Evolutionary conservation across 2,113 vertebrate species (phyloP), one percentile per base, ranked within the genome.

Genomic region (Bos javanicus): DNA sequence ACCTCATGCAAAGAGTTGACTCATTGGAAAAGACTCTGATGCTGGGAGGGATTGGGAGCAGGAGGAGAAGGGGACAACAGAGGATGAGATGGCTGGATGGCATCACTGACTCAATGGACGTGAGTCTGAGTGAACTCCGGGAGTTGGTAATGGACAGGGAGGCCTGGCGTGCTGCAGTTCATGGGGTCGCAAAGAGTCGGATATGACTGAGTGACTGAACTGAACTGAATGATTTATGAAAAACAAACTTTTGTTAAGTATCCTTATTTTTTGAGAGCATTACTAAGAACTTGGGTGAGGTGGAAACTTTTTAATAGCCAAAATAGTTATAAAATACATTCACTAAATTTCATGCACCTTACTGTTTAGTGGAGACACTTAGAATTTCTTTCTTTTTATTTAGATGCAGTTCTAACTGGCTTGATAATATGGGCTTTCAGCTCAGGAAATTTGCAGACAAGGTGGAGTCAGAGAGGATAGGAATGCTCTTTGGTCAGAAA

Each of bases 401-500:
- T 76, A 87, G 52, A 54, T 26, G 57, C 0, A 11, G 14, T 82
- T 82, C 25, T 87, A 82, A 30, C 23, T 92, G 26, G 83, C 46
- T 60, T 76, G 62, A 39, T 84, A 62, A 56, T 56, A 62, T 16
- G 23, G 1, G 6, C 62, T 83, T 76, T 76, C 36, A 96, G 10
- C 14, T 33, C 17, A 54, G 54, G 74, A 86, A 67, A 52, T 94
- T 86, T 90, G 67, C 28, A 56, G 81, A 30, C 64, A 74, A 14
- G 46, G n/a, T 92, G 54, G n/a, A 91, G 6, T 30, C 62, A 56
- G 48, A 95, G 56, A 25, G 59, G 59, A 62, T 25, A 94, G 33
- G 52, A 87, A 95, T 57, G 14, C 28, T 81, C n/a, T 87, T 91
- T 30, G 60, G 36, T 96, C 62, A 84, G 84, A 74, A 95, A 64